Base-by-base conservation (phyloP, 1,140 invertebrate species). In the Papilio xuthus region DNA sequence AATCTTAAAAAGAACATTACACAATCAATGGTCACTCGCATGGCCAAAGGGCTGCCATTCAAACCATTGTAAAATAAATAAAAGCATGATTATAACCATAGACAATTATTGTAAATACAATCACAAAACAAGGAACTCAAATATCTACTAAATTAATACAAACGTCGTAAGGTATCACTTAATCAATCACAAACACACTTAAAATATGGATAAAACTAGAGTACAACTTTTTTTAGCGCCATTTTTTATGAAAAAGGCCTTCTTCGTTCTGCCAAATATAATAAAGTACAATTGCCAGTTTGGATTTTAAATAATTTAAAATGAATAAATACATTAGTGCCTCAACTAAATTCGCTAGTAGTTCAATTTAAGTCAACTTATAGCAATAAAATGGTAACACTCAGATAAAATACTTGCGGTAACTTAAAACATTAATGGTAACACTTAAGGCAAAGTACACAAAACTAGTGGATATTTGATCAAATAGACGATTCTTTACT, bases 111-210 rank as follows among this genome's bases (percentile, higher is more conserved):
- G 73, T 70, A 73, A 82, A 83, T 78, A 77, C 44, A 80, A 85
- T 86, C 82, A 86, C 82, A 84, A 83, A 83, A 79, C 78, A 83
- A 84, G 82, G 78, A 84, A 86, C 81, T 79, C 82, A 79, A 70
- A 79, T 67, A 81, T 76, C 50, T 37, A 53, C 47, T 53, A 75
- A 73, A 75, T 60, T 53, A 75, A 56, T 72, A 56, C 47, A 47
- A 74, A 60, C 20, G 20, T 60, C 12, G 9, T 67, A 67, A 15
- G 26, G 60, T 67, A 67, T 67, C 60, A 67, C 60, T 67, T 28
- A 67, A 26, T 23, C 8, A 53, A 63, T 67, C 60, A 67, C 60
- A 67, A 67, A 67, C 60, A 67, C 60, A 67, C 26, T 67, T 67
- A 28, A 67, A 50, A 50, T 15, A 67, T 67, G 26, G 7, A 26